phyloP scores from a whole-genome alignment of 2,888 invertebrate genomes.

The Ophioninae sp. region DNA sequence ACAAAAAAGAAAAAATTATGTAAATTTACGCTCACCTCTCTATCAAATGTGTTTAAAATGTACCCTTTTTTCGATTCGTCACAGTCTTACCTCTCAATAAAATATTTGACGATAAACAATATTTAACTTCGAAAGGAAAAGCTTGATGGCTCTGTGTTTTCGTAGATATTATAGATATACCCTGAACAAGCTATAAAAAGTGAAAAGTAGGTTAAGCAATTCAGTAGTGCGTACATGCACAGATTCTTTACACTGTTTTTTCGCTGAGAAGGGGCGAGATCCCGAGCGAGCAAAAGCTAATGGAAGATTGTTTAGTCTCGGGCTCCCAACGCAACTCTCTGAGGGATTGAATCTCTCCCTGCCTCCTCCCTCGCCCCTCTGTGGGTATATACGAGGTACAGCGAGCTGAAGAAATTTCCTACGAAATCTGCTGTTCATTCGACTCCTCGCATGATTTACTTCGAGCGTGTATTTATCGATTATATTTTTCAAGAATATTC shows the following conservation, averaged over 20 bases:
- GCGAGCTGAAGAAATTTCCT: constrained; percentile 37
- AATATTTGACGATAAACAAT: not conserved
- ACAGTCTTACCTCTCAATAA: not conserved
- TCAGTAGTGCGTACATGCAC: constrained; percentile 29
- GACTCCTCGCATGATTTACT: constrained; percentile 9
- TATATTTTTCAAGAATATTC: constrained; percentile 1
- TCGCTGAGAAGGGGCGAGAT: constrained; percentile 16
- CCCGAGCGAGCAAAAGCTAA: constrained; percentile 37
- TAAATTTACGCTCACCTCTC: too few relatives aligned
- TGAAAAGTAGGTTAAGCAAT: constrained; percentile 43
- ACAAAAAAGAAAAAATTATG: too few relatives aligned
- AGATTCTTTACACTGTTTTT: constrained; percentile 38
- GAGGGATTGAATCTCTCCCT: constrained; percentile 7
- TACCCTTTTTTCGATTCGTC: too few relatives aligned
- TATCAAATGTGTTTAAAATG: too few relatives aligned
- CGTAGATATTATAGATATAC: not conserved
- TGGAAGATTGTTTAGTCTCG: constrained; percentile 55
- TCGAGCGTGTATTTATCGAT: constrained; percentile 2
- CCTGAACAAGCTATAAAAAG: constrained; percentile 38
- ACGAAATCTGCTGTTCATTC: constrained; percentile 18
- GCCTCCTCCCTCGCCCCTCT: not conserved
- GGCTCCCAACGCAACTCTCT: constrained; percentile 11
- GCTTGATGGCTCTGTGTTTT: not conserved
- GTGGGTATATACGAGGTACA: not conserved
- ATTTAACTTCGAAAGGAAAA: not conserved